These are phyloP conservation scores for Zaprionus davidi DNA, from an alignment of 1,140 invertebrate species.

Conservation along the genomic window DNA sequence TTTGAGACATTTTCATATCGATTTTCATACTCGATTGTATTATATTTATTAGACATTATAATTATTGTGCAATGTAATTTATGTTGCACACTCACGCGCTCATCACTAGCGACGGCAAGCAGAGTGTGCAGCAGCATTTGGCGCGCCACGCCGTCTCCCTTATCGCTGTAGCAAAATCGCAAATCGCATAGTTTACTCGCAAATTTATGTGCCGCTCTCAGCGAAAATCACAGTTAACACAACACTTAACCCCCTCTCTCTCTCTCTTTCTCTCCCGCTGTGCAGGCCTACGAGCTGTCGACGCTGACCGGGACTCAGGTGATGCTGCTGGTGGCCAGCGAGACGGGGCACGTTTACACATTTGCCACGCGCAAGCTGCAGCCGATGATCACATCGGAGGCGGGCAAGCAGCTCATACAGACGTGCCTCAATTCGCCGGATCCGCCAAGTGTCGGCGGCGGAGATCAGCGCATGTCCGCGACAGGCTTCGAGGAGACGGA, in stretches of 20 bases:
- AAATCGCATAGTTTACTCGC: constrained; percentile 73
- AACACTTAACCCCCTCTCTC: constrained; percentile 17
- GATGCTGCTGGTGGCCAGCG: constrained; percentile 97
- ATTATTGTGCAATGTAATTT: not conserved
- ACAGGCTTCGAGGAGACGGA: constrained; percentile 99
- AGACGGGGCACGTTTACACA: constrained; percentile 99
- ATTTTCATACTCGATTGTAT: no score
- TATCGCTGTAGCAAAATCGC: constrained; percentile 72
- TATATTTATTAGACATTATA: no score
- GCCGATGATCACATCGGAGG: constrained; percentile 99
- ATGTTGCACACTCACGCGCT: constrained; percentile 31
- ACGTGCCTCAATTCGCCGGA: constrained; percentile 99
- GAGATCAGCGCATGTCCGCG: constrained; percentile 98
- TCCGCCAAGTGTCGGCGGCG: constrained; percentile 89
- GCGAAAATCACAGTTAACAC: constrained; percentile 56
- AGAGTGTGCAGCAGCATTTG: constrained; percentile 18
- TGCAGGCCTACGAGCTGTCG: constrained; percentile 98
- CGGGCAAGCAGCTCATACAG: constrained; percentile 99
- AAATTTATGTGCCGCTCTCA: constrained; percentile 73
- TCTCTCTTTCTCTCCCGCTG: constrained; percentile 22
- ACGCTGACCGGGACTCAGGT: constrained; percentile 99
- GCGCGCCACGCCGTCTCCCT: constrained; percentile 30
- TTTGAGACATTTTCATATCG: no score
- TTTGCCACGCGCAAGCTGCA: constrained; percentile 99
- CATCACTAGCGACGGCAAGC: constrained; percentile 47